Conservation (phyloP, 2,113 vertebrate genomes). For the Theristicus caerulescens region DNA sequence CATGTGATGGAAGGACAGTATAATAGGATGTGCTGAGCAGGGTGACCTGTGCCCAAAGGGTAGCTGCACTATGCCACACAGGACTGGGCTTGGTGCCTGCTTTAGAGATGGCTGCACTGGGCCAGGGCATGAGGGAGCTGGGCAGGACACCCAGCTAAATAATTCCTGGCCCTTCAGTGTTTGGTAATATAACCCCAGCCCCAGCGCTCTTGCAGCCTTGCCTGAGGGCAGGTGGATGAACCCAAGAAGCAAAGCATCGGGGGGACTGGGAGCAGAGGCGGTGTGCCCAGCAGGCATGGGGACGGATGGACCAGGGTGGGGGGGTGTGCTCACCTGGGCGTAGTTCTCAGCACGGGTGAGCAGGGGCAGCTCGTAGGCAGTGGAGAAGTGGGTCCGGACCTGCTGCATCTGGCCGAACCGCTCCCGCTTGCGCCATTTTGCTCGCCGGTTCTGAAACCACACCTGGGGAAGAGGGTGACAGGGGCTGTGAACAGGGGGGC, state of each 20-base stretch:
- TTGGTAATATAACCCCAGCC: not conserved
- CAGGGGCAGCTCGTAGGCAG: constrained; percentile 92
- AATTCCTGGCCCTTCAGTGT: not conserved
- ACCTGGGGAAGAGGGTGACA: constrained; percentile 75
- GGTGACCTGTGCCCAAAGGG: not conserved
- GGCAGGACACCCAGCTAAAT: not conserved
- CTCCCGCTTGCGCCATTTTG: constrained; percentile 97
- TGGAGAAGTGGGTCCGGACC: constrained; percentile 96
- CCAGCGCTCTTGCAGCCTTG: rapidly evolving
- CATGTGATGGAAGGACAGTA: rapidly evolving
- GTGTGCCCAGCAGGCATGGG: not conserved
- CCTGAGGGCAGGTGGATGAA: not conserved
- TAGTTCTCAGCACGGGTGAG: constrained; percentile 96
- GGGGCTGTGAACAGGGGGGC: not conserved
- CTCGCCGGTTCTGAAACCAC: constrained; percentile 98
- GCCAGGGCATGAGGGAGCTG: not conserved
- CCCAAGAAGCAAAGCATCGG: rapidly evolving
- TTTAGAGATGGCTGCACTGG: not conserved
- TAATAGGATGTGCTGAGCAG: not conserved
- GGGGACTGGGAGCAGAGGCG: not conserved
- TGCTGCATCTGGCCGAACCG: constrained; percentile 99
- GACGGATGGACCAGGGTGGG: rapidly evolving
- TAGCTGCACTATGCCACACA: not conserved
- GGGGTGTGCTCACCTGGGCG: constrained; percentile 83
- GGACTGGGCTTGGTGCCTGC: not conserved